Evolutionary conservation across 1,140 invertebrate species (phyloP).

Genomic region (Sminthurides bifidus): DNA sequence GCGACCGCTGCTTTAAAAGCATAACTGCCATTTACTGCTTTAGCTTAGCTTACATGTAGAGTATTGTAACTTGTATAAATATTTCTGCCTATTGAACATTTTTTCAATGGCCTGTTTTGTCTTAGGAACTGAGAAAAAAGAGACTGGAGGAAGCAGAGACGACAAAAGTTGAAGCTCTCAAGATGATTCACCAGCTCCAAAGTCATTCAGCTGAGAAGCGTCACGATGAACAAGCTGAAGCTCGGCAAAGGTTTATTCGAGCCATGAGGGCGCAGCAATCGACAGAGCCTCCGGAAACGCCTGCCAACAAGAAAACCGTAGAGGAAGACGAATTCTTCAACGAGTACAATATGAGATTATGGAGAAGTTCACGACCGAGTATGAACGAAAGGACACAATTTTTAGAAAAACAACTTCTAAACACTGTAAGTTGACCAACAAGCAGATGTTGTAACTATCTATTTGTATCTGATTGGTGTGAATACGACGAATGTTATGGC

Average conservation of each 20-base stretch:
- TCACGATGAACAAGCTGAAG: slow-evolving; percentile 5
- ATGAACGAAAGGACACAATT: slow-evolving; percentile 13
- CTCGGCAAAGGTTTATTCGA: slow-evolving; percentile 6
- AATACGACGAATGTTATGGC: background rate
- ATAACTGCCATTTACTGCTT: slow-evolving; percentile 7
- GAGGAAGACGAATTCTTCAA: slow-evolving; percentile 22
- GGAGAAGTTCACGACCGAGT: slow-evolving; percentile 13
- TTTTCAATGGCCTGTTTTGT: background rate
- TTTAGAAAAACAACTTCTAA: slow-evolving; percentile 9
- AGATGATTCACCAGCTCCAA: slow-evolving; percentile 5
- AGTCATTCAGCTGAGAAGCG: background rate
- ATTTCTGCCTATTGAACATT: background rate
- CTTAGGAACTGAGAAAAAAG: slow-evolving; percentile 5
- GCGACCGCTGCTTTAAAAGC: too few relatives aligned
- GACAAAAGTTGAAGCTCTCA: slow-evolving; percentile 6
- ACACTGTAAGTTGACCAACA: slow-evolving; percentile 10
- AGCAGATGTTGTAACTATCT: background rate
- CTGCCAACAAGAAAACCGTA: background rate
- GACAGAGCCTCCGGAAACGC: background rate
- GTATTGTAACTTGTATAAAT: background rate
- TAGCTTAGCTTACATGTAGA: background rate
- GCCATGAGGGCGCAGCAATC: background rate
- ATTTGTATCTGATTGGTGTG: background rate
- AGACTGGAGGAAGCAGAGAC: slow-evolving; percentile 13
- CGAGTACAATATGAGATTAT: slow-evolving; percentile 21